Percentiles rank a stretch among this genome's conserved stretches.
Conservation (phyloP, 1,140 invertebrate genomes). For the Copidosoma floridanum region DNA sequence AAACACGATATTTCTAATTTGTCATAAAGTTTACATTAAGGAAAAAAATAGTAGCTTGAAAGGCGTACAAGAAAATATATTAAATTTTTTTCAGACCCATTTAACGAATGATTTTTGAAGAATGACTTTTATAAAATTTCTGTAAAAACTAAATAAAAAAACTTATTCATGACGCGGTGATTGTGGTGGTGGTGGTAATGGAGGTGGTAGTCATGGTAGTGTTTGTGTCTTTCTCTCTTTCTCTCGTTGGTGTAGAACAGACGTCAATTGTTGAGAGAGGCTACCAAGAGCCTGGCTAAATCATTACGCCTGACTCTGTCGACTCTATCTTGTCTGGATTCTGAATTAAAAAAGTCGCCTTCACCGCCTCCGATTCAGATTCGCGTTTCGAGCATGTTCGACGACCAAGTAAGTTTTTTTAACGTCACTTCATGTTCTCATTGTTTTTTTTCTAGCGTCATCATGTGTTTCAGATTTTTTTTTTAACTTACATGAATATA, state of each 20-base stretch:
- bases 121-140: no score
- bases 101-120: no score
- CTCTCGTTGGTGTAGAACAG: constrained; percentile 50
- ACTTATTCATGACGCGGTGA: constrained; percentile 28
- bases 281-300: constrained; percentile 43
- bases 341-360: constrained; percentile 36
- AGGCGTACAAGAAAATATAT: no score
- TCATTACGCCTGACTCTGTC: constrained; percentile 47
- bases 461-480: no score
- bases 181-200: constrained; percentile 35
- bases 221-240: no score
- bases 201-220: no score
- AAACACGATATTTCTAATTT: no score
- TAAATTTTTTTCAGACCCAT: no score
- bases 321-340: constrained; percentile 46
- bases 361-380: constrained; percentile 51
- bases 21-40: no score
- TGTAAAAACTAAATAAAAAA: constrained; percentile 16
- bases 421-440: background rate
- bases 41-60: no score
- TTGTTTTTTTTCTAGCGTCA: no score
- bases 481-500: no score
- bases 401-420: constrained; percentile 37
- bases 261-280: constrained; percentile 39
- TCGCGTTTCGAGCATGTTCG: constrained; percentile 32